Base-by-base conservation (phyloP, 2,888 invertebrate genomes). In the Iselma pallidipennis region DNA sequence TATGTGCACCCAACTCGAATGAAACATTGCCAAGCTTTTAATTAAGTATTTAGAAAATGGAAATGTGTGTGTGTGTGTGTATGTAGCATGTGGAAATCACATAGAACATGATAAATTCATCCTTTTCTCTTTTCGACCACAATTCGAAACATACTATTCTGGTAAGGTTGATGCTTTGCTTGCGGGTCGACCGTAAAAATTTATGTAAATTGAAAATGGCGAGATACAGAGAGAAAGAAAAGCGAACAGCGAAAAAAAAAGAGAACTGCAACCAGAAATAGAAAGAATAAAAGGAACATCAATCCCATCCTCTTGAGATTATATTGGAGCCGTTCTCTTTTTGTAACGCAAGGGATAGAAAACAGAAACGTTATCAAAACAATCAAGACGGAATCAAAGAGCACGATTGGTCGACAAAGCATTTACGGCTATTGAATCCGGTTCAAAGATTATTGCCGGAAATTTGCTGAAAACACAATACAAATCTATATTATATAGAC, bases 311-410 rank as follows among this genome's bases (percentile, higher is more conserved):
- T 71, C 74, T 59, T 52, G 74, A 67, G 75, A 69, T 59, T 23
- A 45, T 45, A 45, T 45, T 45, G 45, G 45, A 16, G 68, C 54
- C 54, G 70, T 66, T 70, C 67, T 54, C 45, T 19, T 42, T 42
- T 42, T 42, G 23, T 45, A 21, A 21, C 21, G n/a, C 10, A 45
- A 45, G 5, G 71, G 69, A 72, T 71, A 71, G 71, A 70, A 76
- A 76, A 73, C 74, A 65, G 73, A 68, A 76, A 76, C 73, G 74
- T 74, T 75, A 78, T 75, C 74, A 76, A 77, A 78, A 77, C 78
- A 78, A 77, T 77, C 77, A 76, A 77, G 75, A 69, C 71, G 64
- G 77, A 78, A 79, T 78, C 79, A 77, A 77, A 75, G 73, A 66
- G 71, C 66, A 67, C 75, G 75, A 77, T 77, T 77, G 76, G 77